Conservation (phyloP, 2,797 vertebrate species). For the Girardinus metallicus region DNA sequence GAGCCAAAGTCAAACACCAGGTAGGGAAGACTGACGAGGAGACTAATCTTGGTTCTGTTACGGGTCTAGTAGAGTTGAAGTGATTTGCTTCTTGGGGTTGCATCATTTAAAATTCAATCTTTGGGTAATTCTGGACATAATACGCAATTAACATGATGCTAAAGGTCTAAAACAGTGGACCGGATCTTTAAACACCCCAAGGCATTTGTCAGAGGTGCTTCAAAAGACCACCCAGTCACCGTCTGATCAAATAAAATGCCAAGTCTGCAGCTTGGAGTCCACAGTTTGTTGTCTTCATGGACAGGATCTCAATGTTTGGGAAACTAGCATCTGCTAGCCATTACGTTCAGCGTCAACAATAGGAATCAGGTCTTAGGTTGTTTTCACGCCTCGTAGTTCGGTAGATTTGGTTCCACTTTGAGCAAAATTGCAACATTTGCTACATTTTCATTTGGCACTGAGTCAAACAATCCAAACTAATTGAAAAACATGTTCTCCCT, state of each 20-base stretch:
- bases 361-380: neutral
- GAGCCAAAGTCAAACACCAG: slow-evolving; percentile 14
- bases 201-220: neutral
- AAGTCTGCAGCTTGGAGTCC: neutral
- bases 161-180: neutral
- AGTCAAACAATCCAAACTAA: too few species aligned
- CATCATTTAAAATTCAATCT: neutral
- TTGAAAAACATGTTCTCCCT: too few species aligned
- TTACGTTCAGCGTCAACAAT: neutral
- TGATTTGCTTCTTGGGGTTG: neutral
- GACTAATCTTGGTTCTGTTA: neutral
- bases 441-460: too few species aligned
- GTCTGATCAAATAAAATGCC: neutral
- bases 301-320: neutral
- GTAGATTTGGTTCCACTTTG: too few species aligned
- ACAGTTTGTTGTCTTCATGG: neutral
- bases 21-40: slow-evolving; percentile 19
- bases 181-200: neutral
- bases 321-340: neutral
- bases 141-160: neutral
- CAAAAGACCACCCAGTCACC: neutral
- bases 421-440: too few species aligned
- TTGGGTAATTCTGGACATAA: neutral
- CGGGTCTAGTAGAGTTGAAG: neutral
- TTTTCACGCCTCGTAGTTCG: too few species aligned